Percentiles rank a stretch among this genome's conserved stretches.
These are phyloP conservation scores for Poeciliopsis infans DNA, from an alignment of 2,797 vertebrate species.

Conservation along the genomic window DNA sequence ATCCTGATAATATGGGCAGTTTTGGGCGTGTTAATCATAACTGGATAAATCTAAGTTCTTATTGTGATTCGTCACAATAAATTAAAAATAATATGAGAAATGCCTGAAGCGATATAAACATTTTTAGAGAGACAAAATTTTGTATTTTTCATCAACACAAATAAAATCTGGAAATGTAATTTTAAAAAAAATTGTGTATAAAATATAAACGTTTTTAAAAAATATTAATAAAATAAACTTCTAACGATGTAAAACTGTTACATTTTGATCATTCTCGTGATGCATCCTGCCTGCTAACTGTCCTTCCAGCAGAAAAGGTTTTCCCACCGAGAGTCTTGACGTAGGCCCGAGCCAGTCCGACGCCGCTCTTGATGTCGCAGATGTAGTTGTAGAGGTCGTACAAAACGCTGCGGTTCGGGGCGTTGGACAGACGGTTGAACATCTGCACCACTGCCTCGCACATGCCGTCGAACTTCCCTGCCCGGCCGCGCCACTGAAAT, in stretches of 20 bases:
- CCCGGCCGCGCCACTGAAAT: constrained; percentile 88
- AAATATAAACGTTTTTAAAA: background rate
- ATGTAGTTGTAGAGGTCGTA: constrained; percentile 99
- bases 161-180: background rate
- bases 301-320: background rate
- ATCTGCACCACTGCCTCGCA: constrained; percentile 93
- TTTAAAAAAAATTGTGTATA: background rate
- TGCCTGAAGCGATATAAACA: background rate
- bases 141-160: background rate
- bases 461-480: constrained; percentile 90
- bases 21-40: too few species aligned
- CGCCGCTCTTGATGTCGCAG: constrained; percentile 98
- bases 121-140: background rate
- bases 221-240: background rate
- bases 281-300: background rate
- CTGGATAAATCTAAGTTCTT: too few species aligned
- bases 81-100: too few species aligned
- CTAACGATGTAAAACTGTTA: background rate
- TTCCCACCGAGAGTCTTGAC: constrained; percentile 78
- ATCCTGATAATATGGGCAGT: too few species aligned
- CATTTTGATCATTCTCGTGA: background rate
- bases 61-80: background rate
- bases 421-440: constrained; percentile 97
- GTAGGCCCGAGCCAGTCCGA: constrained; percentile 93
- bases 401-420: constrained; percentile 93